These are phyloP conservation scores for Ips nitidus DNA, from an alignment of 1,140 invertebrate genomes.

Conservation along the genomic window DNA sequence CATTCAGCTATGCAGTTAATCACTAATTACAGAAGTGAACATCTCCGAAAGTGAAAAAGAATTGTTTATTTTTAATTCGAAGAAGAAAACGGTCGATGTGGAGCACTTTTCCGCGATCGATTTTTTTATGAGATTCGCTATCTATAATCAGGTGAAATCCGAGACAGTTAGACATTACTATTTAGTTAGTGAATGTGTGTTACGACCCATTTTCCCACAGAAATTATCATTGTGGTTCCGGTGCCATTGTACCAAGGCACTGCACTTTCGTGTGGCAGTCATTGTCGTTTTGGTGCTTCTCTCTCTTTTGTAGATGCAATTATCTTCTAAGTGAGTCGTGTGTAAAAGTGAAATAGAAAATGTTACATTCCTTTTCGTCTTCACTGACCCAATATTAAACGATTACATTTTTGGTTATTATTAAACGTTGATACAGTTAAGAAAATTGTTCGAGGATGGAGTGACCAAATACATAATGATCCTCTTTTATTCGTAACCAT, in stretches of 20 bases:
- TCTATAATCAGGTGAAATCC: constrained; percentile 45
- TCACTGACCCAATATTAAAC: too few relatives aligned
- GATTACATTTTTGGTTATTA: too few relatives aligned
- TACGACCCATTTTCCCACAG: constrained; percentile 41
- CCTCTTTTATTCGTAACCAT: too few relatives aligned
- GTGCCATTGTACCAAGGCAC: constrained; percentile 13
- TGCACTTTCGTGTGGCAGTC: constrained; percentile 38
- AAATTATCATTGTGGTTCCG: constrained; percentile 24
- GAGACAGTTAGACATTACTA: constrained; percentile 34
- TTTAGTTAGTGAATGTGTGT: constrained; percentile 44
- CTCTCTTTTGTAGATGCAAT: too few relatives aligned
- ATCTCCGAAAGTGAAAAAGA: constrained; percentile 14
- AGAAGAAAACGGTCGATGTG: constrained; percentile 24
- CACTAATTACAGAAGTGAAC: constrained; percentile 7
- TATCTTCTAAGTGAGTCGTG: too few relatives aligned
- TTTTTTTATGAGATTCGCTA: constrained; percentile 42
- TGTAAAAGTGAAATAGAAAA: too few relatives aligned
- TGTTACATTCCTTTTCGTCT: too few relatives aligned
- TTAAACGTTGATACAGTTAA: too few relatives aligned
- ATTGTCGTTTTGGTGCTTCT: not conserved
- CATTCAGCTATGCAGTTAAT: constrained; percentile 1
- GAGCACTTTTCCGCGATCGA: constrained; percentile 43
- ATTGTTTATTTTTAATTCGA: constrained; percentile 8
- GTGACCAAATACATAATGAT: too few relatives aligned
- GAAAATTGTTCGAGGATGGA: too few relatives aligned